These are phyloP conservation scores for Eulemur rubriventer DNA, from an alignment of 2,797 vertebrate genomes.

Conservation along the genomic window DNA sequence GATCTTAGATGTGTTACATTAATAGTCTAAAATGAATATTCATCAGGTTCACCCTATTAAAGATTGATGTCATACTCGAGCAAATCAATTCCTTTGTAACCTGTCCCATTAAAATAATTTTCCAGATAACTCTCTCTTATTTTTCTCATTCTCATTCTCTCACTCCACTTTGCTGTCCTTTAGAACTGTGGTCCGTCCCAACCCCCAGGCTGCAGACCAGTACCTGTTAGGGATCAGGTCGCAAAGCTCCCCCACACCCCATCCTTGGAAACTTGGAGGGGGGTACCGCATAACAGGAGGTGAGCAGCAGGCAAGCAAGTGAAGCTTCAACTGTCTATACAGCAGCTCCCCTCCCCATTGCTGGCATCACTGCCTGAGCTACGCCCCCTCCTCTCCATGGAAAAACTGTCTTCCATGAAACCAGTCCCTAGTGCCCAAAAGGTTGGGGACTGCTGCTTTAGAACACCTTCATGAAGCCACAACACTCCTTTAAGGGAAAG, in stretches of 20 bases:
- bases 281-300: too few species aligned
- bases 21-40: neutral
- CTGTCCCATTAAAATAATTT: slow-evolving; percentile 57
- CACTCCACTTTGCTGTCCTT: neutral
- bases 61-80: neutral
- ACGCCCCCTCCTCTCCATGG: too few species aligned
- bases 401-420: too few species aligned
- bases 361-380: too few species aligned
- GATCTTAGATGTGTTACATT: neutral
- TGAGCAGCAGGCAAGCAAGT: too few species aligned
- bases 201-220: neutral
- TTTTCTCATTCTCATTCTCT: neutral
- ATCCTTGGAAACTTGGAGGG: too few species aligned
- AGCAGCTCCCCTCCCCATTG: too few species aligned
- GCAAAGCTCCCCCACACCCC: too few species aligned
- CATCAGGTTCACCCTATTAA: neutral
- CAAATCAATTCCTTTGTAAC: neutral
- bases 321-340: too few species aligned
- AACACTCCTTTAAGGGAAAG: slow-evolving; percentile 38
- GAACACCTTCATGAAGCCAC: neutral
- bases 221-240: too few species aligned
- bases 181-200: neutral
- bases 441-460: too few species aligned
- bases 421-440: too few species aligned
- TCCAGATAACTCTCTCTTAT: neutral